Conservation (phyloP, 92 coral and sea anemone species). For the Siderastrea siderea region DNA sequence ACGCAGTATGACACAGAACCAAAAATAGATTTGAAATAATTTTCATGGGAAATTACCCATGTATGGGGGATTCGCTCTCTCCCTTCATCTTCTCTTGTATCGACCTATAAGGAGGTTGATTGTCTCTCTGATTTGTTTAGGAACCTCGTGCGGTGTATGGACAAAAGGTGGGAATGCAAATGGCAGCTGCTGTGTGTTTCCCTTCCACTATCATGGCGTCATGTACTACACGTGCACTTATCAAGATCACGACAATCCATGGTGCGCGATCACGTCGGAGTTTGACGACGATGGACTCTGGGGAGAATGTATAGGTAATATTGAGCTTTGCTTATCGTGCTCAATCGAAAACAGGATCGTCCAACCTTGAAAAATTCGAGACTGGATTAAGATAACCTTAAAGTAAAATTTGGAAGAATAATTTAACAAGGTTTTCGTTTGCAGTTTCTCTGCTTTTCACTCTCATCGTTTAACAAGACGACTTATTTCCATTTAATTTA, state of each 20-base stretch:
- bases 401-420: too few relatives aligned
- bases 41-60: too few relatives aligned
- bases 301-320: constrained; percentile 96
- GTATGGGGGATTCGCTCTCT: too few relatives aligned
- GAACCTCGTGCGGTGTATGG: constrained; percentile 86
- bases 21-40: too few relatives aligned
- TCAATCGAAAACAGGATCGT: background rate
- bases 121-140: background rate
- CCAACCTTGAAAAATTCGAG: too few relatives aligned
- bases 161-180: constrained; percentile 85
- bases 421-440: too few relatives aligned
- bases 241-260: constrained; percentile 77
- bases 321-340: background rate
- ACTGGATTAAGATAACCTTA: too few relatives aligned
- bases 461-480: too few relatives aligned
- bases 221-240: constrained; percentile 93
- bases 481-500: background rate
- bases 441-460: background rate
- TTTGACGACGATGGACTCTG: constrained; percentile 93
- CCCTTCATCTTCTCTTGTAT: background rate
- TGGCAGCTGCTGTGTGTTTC: constrained; percentile 88
- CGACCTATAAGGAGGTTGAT: too few relatives aligned
- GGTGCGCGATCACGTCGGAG: constrained; percentile 90
- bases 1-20: too few relatives aligned
- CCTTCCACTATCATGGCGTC: constrained; percentile 87